A percentile compares a stretch with the other conserved stretches of the same genome.
Conservation (phyloP, 2,888 invertebrate genomes). For the Agrochola macilenta region DNA sequence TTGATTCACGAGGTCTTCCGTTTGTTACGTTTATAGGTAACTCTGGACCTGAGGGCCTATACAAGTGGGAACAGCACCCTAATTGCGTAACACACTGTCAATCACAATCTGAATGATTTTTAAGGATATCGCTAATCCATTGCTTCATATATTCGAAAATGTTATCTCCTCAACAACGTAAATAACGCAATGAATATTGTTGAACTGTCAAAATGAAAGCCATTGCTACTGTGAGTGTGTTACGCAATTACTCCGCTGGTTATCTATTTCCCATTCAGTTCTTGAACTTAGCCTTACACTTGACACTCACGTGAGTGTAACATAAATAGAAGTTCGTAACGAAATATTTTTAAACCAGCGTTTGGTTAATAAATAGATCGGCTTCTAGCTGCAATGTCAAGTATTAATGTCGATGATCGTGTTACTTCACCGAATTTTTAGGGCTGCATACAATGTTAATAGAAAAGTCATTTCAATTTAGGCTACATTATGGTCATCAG, state of each 20-base stretch:
- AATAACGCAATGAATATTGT: too few relatives aligned
- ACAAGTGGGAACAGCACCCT: too few relatives aligned
- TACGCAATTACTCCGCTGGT: too few relatives aligned
- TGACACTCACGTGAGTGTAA: slow-evolving; percentile 27
- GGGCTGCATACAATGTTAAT: background rate
- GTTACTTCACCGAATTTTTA: background rate
- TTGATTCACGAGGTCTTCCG: background rate
- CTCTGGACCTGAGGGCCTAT: background rate
- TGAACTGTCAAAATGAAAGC: too few relatives aligned
- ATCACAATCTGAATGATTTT: too few relatives aligned
- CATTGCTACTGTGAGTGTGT: too few relatives aligned
- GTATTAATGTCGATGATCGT: slow-evolving; percentile 34
- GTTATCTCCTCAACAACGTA: too few relatives aligned
- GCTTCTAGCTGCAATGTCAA: slow-evolving; percentile 45
- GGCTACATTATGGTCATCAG: background rate
- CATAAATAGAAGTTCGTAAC: slow-evolving; percentile 33
- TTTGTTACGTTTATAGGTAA: background rate
- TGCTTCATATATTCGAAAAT: too few relatives aligned
- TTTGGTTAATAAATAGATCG: slow-evolving; percentile 25
- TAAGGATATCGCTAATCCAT: too few relatives aligned
- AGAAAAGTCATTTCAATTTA: background rate
- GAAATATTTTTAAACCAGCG: slow-evolving; percentile 34
- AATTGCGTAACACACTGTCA: too few relatives aligned
- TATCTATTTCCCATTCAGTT: background rate
- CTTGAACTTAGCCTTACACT: slow-evolving; percentile 19